These are phyloP conservation scores for Pocillopora damicornis DNA, from an alignment of 64 coral and sea anemone species.

Conservation along the genomic window DNA sequence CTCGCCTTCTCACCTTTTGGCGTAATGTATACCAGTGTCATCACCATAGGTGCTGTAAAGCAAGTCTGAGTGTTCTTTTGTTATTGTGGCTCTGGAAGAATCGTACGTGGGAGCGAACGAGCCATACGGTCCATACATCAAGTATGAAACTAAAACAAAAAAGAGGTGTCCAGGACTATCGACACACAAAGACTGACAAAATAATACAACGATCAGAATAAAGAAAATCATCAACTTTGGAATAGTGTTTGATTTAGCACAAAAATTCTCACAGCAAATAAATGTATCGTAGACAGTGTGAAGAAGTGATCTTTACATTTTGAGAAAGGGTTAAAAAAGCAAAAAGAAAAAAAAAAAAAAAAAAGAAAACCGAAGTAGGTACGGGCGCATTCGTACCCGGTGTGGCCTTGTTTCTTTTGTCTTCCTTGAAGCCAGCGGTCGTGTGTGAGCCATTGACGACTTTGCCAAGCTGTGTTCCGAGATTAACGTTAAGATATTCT, in stretches of 20 bases:
- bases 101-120: constrained; percentile 93
- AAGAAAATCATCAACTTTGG: neutral
- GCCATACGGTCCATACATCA: constrained; percentile 93
- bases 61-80: constrained; percentile 91
- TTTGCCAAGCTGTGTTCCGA: constrained; percentile 70
- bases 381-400: constrained; percentile 52
- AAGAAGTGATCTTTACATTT: too few relatives aligned
- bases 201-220: neutral
- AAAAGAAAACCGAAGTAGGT: too few relatives aligned
- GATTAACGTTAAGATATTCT: constrained; percentile 78
- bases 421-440: constrained; percentile 90
- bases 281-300: too few relatives aligned
- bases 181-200: neutral
- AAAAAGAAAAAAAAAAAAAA: too few relatives aligned
- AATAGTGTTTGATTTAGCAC: neutral
- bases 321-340: too few relatives aligned
- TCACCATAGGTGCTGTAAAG: constrained; percentile 94
- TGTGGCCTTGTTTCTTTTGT: constrained; percentile 94
- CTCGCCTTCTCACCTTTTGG: constrained; percentile 70
- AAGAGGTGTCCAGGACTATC: neutral
- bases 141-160: constrained; percentile 73
- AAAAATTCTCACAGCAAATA: too few relatives aligned
- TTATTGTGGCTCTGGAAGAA: constrained; percentile 95
- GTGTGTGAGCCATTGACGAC: constrained; percentile 66
- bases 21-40: constrained; percentile 88